phyloP scores from a whole-genome alignment of 2,113 vertebrate species.

The Phaethon lepturus region DNA sequence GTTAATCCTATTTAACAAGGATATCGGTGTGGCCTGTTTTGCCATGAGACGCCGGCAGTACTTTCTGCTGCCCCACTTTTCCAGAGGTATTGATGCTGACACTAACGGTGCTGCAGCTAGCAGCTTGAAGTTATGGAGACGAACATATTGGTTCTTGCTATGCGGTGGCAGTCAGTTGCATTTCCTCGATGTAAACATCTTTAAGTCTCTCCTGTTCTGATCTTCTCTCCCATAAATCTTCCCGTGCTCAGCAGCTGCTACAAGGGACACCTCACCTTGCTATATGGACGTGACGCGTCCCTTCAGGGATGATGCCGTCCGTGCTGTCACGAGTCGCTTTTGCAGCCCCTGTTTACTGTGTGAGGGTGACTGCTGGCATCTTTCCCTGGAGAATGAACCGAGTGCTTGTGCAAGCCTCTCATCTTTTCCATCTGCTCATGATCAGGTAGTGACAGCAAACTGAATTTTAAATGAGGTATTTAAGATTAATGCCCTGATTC shows the following conservation, averaged over 20 bases:
- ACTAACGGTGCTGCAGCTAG: background rate
- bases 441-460: background rate
- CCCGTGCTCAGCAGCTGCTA: background rate
- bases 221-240: background rate
- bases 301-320: background rate
- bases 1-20: constrained; percentile 51
- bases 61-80: constrained; percentile 50
- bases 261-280: background rate
- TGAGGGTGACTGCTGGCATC: background rate
- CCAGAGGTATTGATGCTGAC: constrained; percentile 8
- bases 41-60: constrained; percentile 33
- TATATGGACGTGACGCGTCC: accelerated
- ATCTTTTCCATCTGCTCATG: background rate
- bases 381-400: accelerated
- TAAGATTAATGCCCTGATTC: background rate
- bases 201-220: background rate
- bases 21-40: background rate
- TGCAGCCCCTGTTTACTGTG: background rate
- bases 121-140: background rate
- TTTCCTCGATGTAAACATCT: background rate
- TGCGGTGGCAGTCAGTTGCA: background rate
- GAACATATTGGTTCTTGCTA: background rate
- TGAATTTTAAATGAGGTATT: background rate
- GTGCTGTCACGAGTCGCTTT: background rate
- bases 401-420: background rate